Evolutionary conservation across 2,113 vertebrate species (phyloP), one percentile per base, ranked within the genome.

Genomic region (Tenebrosternarchus preto): DNA sequence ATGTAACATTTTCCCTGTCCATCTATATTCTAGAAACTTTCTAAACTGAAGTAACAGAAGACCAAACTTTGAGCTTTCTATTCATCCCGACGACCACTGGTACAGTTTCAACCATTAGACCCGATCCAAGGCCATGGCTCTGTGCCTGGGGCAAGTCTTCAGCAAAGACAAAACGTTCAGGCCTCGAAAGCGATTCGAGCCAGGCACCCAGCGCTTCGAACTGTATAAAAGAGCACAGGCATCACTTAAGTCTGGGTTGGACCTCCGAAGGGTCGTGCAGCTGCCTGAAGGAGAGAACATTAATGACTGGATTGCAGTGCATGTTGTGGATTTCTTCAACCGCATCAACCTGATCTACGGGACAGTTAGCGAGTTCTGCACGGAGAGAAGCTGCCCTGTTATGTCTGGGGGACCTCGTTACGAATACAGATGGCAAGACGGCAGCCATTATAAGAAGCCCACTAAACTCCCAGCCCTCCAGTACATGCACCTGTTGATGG

Each of bases 271-370:
- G 0, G 97, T 98, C 82, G 97, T 99, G 27, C 96, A 96, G 91
- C 90, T 99, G 64, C 97, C 97, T 0, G 95, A 95, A 0, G 96
- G 95, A 0, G 96, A 98, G 85, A 96, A 86, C 87, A 95, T 98
- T 83, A 95, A 95, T 0, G 97, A 99, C 89, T 99, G 97, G 97
- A 95, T 98, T 0, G 97, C 97, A 0, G 96, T 99, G 86, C 96
- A 99, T 0, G 95, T 98, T 60, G 97, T 99, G 88, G 97, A 99
- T 91, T 99, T 99, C 92, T 99, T 99, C 84, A 99, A 99, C 88
- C 94, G 97, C 75, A 98, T 99, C 89, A 99, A 99, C 90, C 93
- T 99, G 85, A 99, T 99, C 92, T 99, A 99, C 0, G 97, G 97
- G 86, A 99, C 97, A n/a, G 95, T 99, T 90, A 95, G 96, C 0